Conservation (phyloP, 1,140 invertebrate species). For the Euwallacea fornicatus region DNA sequence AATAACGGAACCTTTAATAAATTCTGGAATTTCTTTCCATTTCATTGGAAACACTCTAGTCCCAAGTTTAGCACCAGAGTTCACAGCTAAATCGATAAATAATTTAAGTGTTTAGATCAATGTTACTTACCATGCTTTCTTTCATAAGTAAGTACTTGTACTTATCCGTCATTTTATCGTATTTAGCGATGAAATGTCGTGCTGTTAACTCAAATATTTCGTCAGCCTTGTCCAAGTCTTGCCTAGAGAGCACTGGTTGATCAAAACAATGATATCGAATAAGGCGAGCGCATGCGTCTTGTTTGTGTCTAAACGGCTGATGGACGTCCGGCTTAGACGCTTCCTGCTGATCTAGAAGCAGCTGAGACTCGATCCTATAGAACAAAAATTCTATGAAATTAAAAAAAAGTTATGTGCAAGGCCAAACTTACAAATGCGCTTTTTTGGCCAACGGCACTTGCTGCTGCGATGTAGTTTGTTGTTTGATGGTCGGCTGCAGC, state of each 20-base stretch:
- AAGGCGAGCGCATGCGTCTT: slow-evolving; percentile 78
- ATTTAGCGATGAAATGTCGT: slow-evolving; percentile 73
- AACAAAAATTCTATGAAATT: background rate
- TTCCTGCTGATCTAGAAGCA: slow-evolving; percentile 76
- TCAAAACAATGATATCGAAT: slow-evolving; percentile 82
- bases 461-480: slow-evolving; percentile 35
- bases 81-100: too few relatives aligned
- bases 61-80: too few relatives aligned
- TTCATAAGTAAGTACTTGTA: slow-evolving; percentile 78
- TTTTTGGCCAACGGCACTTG: slow-evolving; percentile 37
- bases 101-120: too few relatives aligned
- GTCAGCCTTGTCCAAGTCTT: slow-evolving; percentile 74
- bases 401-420: background rate
- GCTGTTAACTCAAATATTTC: slow-evolving; percentile 75
- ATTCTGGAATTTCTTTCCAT: too few relatives aligned
- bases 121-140: slow-evolving; percentile 75
- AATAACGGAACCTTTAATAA: background rate
- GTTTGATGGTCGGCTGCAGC: slow-evolving; percentile 6
- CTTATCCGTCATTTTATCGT: slow-evolving; percentile 74
- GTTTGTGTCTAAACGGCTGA: slow-evolving; percentile 70
- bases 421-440: slow-evolving; percentile 43
- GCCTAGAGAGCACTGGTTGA: slow-evolving; percentile 65
- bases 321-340: slow-evolving; percentile 76
- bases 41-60: too few relatives aligned
- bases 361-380: slow-evolving; percentile 70